A percentile compares a stretch with the other conserved stretches of the same genome.
Evolutionary conservation across 1,140 invertebrate genomes (phyloP).

Genomic region (Drosophila ananassae): DNA sequence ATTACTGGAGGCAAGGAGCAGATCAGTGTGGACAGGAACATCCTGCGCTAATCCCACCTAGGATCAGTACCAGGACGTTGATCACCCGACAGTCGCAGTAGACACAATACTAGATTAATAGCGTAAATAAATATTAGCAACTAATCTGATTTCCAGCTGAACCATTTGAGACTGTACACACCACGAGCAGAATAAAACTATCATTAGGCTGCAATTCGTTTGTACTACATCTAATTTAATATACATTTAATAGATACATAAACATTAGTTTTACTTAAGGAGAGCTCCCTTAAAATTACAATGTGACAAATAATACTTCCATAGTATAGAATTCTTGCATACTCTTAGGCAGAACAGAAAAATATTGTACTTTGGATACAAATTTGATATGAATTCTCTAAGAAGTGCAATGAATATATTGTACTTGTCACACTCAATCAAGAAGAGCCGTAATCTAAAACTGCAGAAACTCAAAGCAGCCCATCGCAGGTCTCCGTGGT

Average conservation of each 20-base stretch:
- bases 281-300: neutral
- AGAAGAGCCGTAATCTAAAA: no score
- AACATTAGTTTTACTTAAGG: constrained; percentile 16
- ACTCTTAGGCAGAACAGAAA: no score
- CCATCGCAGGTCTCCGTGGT: constrained; percentile 66
- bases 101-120: constrained; percentile 68
- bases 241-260: constrained; percentile 45
- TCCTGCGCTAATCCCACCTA: constrained; percentile 48
- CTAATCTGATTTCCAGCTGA: constrained; percentile 47
- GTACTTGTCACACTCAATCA: neutral
- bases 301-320: neutral
- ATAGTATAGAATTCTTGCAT: no score
- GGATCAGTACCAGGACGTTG: neutral
- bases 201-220: constrained; percentile 49
- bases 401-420: neutral
- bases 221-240: constrained; percentile 57
- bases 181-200: constrained; percentile 31
- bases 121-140: constrained; percentile 59
- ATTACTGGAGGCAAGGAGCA: constrained; percentile 70
- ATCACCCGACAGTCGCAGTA: constrained; percentile 9
- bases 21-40: constrained; percentile 51
- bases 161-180: constrained; percentile 64
- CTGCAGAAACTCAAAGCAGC: constrained; percentile 26
- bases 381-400: no score
- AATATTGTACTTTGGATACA: no score